Evolutionary conservation across 1,140 invertebrate species (phyloP).

Genomic region (Papilio aristodemus): DNA sequence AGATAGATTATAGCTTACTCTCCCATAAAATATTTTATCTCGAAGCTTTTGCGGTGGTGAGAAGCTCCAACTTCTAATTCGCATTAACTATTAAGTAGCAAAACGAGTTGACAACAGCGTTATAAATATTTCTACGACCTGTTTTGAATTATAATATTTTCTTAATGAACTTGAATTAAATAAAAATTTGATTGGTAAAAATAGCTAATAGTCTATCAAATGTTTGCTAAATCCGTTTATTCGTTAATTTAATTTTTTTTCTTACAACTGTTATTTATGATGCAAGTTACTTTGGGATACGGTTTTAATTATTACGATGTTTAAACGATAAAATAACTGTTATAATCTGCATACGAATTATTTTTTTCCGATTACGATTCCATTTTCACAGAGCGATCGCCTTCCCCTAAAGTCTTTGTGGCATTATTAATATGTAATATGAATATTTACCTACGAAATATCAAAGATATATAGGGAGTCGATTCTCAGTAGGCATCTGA

Average conservation of each 20-base stretch:
- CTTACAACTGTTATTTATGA: neutral
- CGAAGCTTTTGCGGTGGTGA: neutral
- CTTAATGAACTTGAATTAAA: constrained; percentile 26
- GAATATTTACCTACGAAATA: neutral
- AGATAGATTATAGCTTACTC: neutral
- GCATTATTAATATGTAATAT: neutral
- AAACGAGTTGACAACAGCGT: constrained; percentile 7
- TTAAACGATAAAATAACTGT: too few species aligned
- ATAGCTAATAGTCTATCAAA: neutral
- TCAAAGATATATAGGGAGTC: too few species aligned
- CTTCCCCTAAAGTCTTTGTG: neutral
- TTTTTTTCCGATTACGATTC: too few species aligned
- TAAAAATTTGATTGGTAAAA: neutral
- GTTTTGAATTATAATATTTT: constrained; percentile 25
- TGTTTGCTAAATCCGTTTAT: constrained; percentile 7
- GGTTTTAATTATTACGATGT: too few species aligned
- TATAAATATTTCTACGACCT: constrained; percentile 17
- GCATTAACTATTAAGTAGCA: constrained; percentile 8
- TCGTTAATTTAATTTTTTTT: constrained; percentile 25
- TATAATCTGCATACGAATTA: too few species aligned
- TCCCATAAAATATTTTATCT: neutral
- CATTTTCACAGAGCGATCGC: too few species aligned
- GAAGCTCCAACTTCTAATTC: neutral
- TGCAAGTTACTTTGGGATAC: too few species aligned
- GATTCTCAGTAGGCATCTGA: too few species aligned